Evolutionary conservation across 92 coral and sea anemone genomes (phyloP).

Genomic region (Paragorgia papillata): DNA sequence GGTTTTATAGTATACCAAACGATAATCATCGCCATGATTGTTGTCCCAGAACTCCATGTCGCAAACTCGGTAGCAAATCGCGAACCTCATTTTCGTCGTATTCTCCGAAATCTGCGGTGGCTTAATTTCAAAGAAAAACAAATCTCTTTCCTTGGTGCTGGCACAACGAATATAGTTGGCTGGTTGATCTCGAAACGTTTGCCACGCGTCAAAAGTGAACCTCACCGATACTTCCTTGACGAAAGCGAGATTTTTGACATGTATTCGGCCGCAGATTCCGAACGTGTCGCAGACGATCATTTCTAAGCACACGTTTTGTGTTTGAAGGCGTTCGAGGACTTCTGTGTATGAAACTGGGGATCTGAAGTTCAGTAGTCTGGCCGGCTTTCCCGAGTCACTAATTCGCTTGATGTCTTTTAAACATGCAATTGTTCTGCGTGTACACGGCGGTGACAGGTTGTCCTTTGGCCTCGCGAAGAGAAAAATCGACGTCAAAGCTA

Average conservation of each 20-base stretch:
- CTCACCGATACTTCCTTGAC: constrained; percentile 71
- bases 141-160: constrained; percentile 66
- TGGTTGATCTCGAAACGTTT: constrained; percentile 52
- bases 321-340: constrained; percentile 62
- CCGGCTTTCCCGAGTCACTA: constrained; percentile 13
- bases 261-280: constrained; percentile 44
- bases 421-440: constrained; percentile 11
- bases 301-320: constrained; percentile 76
- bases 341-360: constrained; percentile 66
- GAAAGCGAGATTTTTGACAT: constrained; percentile 82
- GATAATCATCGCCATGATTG: constrained; percentile 85
- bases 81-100: constrained; percentile 85
- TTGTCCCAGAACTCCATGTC: constrained; percentile 88
- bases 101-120: constrained; percentile 63
- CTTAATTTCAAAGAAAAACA: constrained; percentile 73
- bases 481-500: constrained; percentile 79
- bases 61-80: constrained; percentile 77
- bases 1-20: constrained; percentile 61
- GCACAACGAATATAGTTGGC: constrained; percentile 68
- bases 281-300: constrained; percentile 36
- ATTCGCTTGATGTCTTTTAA: constrained; percentile 44
- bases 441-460: constrained; percentile 33
- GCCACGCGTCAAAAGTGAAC: constrained; percentile 82
- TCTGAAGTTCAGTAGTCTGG: constrained; percentile 66
- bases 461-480: constrained; percentile 68